Percentiles rank a stretch among this genome's conserved stretches.
These are phyloP conservation scores for Drosophila barbarae DNA, from an alignment of 2,888 invertebrate species.

Conservation along the genomic window DNA sequence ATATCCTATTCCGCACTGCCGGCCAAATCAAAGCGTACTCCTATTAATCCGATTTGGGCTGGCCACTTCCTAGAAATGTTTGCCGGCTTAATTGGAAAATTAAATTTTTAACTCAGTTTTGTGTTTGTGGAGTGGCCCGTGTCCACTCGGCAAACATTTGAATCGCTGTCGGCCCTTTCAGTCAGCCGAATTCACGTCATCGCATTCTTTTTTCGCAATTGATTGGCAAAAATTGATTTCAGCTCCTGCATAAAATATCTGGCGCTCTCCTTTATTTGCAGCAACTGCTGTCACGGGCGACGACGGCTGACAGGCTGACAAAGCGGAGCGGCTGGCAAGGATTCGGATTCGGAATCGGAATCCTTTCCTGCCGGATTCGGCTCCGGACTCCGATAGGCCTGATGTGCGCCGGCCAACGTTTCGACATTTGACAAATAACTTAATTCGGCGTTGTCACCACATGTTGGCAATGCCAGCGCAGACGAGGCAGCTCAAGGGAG, in stretches of 20 bases:
- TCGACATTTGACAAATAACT: constrained; percentile 72
- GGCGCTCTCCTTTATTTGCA: constrained; percentile 57
- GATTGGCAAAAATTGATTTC: constrained; percentile 72
- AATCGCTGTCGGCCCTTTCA: constrained; percentile 31
- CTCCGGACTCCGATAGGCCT: constrained; percentile 16
- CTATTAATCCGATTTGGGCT: constrained; percentile 48
- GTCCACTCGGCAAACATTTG: constrained; percentile 53
- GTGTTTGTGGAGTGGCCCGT: constrained; percentile 33
- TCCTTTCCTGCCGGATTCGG: constrained; percentile 10
- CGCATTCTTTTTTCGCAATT: constrained; percentile 60
- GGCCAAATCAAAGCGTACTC: constrained; percentile 29
- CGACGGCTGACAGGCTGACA: constrained; percentile 50
- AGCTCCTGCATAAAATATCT: constrained; percentile 70
- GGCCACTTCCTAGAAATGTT: constrained; percentile 41
- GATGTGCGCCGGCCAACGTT: constrained; percentile 42
- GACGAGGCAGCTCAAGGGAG: constrained; percentile 11
- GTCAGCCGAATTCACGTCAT: constrained; percentile 32
- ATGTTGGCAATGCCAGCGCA: constrained; percentile 49
- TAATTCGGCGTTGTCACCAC: constrained; percentile 70
- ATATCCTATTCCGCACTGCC: constrained; percentile 7
- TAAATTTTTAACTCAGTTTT: constrained; percentile 65
- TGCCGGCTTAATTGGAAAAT: constrained; percentile 66
- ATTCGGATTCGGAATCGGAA: constrained; percentile 6
- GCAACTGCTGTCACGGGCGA: constrained; percentile 53
- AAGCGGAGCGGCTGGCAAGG: constrained; percentile 27